Percentiles rank a stretch among this genome's conserved stretches.
Evolutionary conservation across 2,797 vertebrate genomes (phyloP).

Genomic region (Parauchenoglanis ngamensis): DNA sequence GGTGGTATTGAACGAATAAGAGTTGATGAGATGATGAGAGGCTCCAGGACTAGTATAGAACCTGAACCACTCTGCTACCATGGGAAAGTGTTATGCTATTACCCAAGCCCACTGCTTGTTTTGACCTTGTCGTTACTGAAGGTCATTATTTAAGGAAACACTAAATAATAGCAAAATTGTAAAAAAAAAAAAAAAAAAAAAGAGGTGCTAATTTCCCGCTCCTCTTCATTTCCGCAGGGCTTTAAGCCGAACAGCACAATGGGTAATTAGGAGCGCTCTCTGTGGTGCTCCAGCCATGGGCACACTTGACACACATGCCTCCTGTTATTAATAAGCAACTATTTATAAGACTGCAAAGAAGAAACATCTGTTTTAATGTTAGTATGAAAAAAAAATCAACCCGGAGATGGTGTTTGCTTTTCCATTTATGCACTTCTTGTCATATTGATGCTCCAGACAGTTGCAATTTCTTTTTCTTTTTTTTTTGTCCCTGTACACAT

Average conservation of each 20-base stretch:
- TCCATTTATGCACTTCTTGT: background rate
- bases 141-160: background rate
- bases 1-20: background rate
- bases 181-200: background rate
- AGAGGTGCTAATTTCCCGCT: background rate
- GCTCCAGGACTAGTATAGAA: background rate
- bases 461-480: background rate
- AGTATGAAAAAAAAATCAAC: background rate
- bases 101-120: background rate
- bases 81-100: background rate
- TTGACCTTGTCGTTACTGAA: background rate
- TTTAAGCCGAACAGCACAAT: background rate
- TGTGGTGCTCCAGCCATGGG: background rate
- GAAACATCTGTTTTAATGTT: constrained; percentile 3
- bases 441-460: background rate
- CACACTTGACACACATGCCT: background rate
- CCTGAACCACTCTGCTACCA: background rate
- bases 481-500: background rate
- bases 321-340: background rate
- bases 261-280: background rate
- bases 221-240: background rate
- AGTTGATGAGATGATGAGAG: background rate
- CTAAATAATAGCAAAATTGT: background rate
- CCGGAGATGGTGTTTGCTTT: background rate
- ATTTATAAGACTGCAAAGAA: background rate